Base-by-base conservation (phyloP, 1,140 invertebrate species). In the Macrobrachium rosenbergii region DNA sequence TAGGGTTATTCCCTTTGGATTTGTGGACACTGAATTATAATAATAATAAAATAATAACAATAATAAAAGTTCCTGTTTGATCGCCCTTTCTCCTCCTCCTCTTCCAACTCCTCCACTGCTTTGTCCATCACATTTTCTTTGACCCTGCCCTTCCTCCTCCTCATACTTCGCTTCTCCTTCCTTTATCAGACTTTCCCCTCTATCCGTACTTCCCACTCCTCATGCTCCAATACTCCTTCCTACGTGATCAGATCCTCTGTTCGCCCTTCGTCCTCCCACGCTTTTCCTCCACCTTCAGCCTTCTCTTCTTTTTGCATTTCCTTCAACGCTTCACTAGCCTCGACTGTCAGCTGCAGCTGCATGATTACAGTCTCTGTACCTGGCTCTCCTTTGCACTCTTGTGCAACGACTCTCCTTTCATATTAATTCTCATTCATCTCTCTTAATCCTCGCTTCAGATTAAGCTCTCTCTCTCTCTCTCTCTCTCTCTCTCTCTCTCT, bases 201-300 rank as follows among this genome's bases (percentile, higher is more conserved):
- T 17, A n/a, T 69, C 23, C 16, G 5, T n/a, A 6, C 23, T 67
- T 67, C 23, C 64, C 12, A n/a, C 64, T 19, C 19, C 64, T n/a
- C 23, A 3, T 69, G 11, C 23, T 28, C 64, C 64, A 37, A 37
- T 17, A n/a, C n/a, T 69, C 16, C 23, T 28, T 28, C 23, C 64
- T 28, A 21, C 64, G 8, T 69, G 8, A n/a, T 11, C 64, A 21
- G n/a, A n/a, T 28, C 64, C 8, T 11, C 64, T 11, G 2, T 10
- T 28, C n/a, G n/a, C 45, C n/a, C 45, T 80, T 80, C 59, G n/a
- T 62, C 19, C 17, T 80, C 58, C n/a, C 59, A n/a, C 58, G 52
- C 58, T 45, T 80, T 62, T 80, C 60, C 7, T n/a, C 19, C 23
- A 45, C 28, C 23, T 69, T 69, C 64, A 21, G 0, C n/a, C 14